Conservation (phyloP, 2,797 vertebrate species). For the Tapirus indicus region DNA sequence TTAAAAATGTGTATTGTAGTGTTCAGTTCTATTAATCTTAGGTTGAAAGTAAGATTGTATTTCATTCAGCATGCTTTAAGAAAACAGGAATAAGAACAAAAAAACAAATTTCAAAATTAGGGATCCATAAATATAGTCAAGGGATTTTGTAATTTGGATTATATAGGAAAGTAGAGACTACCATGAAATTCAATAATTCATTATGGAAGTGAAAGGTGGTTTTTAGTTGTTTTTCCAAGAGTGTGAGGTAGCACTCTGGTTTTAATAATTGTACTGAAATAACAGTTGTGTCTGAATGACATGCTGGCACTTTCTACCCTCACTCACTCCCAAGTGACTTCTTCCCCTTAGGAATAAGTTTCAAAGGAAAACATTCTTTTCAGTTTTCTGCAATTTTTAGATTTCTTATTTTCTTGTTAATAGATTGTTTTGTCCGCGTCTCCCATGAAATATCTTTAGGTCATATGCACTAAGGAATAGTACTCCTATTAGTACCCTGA, state of each 20-base stretch:
- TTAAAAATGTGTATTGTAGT: not conserved
- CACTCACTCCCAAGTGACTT: not conserved
- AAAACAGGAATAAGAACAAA: not conserved
- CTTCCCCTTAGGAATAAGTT: not conserved
- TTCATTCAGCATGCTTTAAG: conserved; percentile 44
- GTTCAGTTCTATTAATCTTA: conserved; percentile 24
- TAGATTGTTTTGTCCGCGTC: not conserved
- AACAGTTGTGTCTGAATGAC: not conserved
- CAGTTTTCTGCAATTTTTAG: not conserved
- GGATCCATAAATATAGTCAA: conserved; percentile 19
- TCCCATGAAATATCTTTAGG: not conserved
- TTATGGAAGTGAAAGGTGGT: not conserved
- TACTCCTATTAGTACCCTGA: not conserved
- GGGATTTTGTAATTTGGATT: conserved; percentile 38
- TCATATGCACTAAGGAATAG: not conserved
- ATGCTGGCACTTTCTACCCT: not conserved
- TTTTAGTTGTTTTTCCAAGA: not conserved
- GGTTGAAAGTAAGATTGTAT: not conserved
- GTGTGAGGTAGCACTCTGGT: not conserved
- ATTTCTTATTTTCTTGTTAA: not conserved
- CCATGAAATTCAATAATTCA: conserved; percentile 12
- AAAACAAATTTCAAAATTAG: conserved; percentile 50
- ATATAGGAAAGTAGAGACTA: not conserved
- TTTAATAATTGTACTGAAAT: not conserved
- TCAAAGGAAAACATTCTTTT: conserved; percentile 9